Evolutionary conservation across 2,888 invertebrate genomes (phyloP).

Genomic region (Drosophila subsilvestris): DNA sequence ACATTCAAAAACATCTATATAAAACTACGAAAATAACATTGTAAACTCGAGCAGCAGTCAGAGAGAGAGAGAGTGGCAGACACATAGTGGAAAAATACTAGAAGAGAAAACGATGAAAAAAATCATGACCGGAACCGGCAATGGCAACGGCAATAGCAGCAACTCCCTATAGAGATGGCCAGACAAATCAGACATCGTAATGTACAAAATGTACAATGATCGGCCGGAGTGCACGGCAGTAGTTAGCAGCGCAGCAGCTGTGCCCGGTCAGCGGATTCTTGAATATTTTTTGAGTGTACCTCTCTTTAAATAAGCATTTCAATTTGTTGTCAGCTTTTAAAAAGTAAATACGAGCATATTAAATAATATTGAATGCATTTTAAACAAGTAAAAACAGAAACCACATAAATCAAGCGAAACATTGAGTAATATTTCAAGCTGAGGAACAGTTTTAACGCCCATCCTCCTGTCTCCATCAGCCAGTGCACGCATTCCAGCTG

Average conservation of each 20-base stretch:
- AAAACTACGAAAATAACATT: constrained; percentile 52
- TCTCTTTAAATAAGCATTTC: constrained; percentile 70
- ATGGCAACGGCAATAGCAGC: constrained; percentile 11
- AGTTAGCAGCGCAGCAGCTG: constrained; percentile 17
- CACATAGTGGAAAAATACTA: constrained; percentile 35
- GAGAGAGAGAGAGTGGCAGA: constrained; percentile 11
- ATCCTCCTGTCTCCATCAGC: constrained; percentile 18
- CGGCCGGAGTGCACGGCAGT: constrained; percentile 28
- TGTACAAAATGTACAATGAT: constrained; percentile 43
- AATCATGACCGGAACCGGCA: constrained; percentile 25
- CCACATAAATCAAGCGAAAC: constrained; percentile 40
- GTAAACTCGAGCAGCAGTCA: constrained; percentile 49
- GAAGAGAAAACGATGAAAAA: constrained; percentile 22
- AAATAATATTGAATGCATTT: constrained; percentile 59
- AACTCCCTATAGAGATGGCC: constrained; percentile 17
- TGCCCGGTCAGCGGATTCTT: constrained; percentile 5
- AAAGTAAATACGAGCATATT: constrained; percentile 62
- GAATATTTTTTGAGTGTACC: constrained; percentile 71
- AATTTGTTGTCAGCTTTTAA: constrained; percentile 78
- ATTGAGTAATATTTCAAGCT: constrained; percentile 32
- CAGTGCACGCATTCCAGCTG: constrained; percentile 17
- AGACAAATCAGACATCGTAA: constrained; percentile 46
- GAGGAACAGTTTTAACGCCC: constrained; percentile 16
- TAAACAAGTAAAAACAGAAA: constrained; percentile 49
- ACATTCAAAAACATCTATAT: constrained; percentile 57